phyloP scores from a whole-genome alignment of 2,888 invertebrate genomes.

The Xanthostigma xanthostigma region DNA sequence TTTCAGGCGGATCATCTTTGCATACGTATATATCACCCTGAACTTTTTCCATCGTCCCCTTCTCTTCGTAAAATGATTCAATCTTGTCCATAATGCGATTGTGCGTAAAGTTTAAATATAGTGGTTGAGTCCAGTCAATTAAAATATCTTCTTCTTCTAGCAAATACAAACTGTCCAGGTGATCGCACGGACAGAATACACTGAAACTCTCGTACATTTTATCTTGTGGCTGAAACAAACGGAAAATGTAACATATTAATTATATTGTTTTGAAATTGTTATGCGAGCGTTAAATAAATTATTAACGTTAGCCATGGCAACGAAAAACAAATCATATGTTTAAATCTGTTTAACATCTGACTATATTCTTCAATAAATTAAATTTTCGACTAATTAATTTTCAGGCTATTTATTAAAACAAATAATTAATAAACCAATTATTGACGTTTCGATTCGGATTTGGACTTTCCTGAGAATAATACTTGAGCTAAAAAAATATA shows the following conservation, averaged over 20 bases:
- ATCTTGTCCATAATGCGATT: constrained; percentile 63
- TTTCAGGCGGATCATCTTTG: constrained; percentile 41
- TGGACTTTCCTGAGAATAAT: no score
- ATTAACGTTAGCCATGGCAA: no score
- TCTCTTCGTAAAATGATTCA: constrained; percentile 50
- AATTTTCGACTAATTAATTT: no score
- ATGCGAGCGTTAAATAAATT: no score
- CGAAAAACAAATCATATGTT: no score
- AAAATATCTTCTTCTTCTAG: constrained; percentile 62
- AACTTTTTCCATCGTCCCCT: constrained; percentile 53
- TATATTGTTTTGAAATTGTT: no score
- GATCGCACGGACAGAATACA: constrained; percentile 68
- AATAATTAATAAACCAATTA: no score
- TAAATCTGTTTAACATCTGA: no score
- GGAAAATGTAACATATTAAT: not conserved
- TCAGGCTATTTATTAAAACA: no score
- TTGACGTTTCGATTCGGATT: no score
- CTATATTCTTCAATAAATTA: no score
- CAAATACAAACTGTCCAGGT: constrained; percentile 54
- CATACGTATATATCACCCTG: constrained; percentile 69
- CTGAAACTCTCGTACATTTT: constrained; percentile 71
- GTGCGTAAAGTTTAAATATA: constrained; percentile 79
- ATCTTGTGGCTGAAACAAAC: constrained; percentile 53
- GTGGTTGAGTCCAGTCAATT: constrained; percentile 63
- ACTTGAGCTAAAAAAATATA: no score